Base-by-base conservation (phyloP, 2,797 vertebrate species). In the Coccyzus lansbergi region DNA sequence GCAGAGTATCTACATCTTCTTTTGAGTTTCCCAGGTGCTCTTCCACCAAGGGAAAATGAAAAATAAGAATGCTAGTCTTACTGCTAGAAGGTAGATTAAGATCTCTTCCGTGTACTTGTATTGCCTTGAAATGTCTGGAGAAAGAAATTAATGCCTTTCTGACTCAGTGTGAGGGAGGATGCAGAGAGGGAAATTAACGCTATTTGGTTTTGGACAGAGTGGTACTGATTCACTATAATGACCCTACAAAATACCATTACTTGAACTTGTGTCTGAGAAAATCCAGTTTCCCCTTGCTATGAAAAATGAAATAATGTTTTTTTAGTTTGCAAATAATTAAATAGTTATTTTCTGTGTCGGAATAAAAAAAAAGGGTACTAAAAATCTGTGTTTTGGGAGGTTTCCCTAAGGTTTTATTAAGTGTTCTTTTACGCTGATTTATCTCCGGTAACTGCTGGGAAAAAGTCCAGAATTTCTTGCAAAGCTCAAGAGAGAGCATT, bases 121-220 rank as follows among this genome's bases (percentile, higher is more conserved):
- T 60, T 84, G 65, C 81, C 85, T 92, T 86, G 83, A 88, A 81
- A 72, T 36, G 69, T 69, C 80, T 81, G 44, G 53, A 51, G 79
- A 94, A 91, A 15, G n/a, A 88, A 94, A 94, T 82, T 72, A 94
- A 83, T 92, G 86, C 26, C 67, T 84, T 90, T 93, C 81, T 88
- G 86, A 80, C 70, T 93, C 81, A 34, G 77, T 67, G 21, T 88
- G 86, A 93, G 56, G 51, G 44, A 91, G 88, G 78, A 74, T 64
- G 81, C 29, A n/a, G 84, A 70, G 88, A 76, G 56, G 74, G 44
- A 93, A 94, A 82, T 86, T 79, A 88, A 92, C 92, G 59, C 25
- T 94, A 12, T 77, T 88, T 88, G 67, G 67, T 88, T 94, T 93
- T 90, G 78, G 95, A 90, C 86, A 86, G 81, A 60, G 84, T 64